Evolutionary conservation across 2,113 vertebrate species (phyloP), one percentile per base, ranked within the genome.

Genomic region (Sceloporus undulatus): DNA sequence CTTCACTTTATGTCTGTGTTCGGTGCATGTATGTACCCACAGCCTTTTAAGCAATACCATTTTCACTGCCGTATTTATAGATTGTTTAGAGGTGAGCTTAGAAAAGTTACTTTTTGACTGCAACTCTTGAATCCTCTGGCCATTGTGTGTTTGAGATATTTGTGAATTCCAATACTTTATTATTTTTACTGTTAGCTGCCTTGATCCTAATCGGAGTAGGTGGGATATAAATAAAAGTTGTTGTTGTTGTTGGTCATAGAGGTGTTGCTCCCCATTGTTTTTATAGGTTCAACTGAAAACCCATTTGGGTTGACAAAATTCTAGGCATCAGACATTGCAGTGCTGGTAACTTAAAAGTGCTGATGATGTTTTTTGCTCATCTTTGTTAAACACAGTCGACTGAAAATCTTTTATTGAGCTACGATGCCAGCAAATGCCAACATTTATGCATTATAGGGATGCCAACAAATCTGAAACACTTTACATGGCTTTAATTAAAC

Each of bases 401-500:
- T 18, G 54, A 34, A 59, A 85, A 48, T 21, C 38, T 34, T 40
- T 78, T 65, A 56, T 40, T 27, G 59, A n/a, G 2, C 40, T 65
- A 42, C 78, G 10, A 68, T 62, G 59, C 59, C 59, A 62, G 59
- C 59, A 14, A 62, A 62, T 14, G 59, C 13, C 29, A 52, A 54
- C 59, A 62, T 62, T 62, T 62, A 62, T 62, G 54, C 48, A 38
- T 27, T n/a, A 68, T 66, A 68, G 34, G 68, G 80, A 11, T n/a
- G 62, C 75, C 42, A 68, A n/a, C 38, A 54, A 38, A 38, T 70
- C 40, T 38, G 75, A 42, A 82, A 42, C 29, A 42, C 5, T 68
- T 65, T 85, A 74, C 19, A n/a, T 65, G 34, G 19, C 59, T 66
- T 82, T 82, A 68, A 82, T 86, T 54, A 78, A 34, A 40, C 19